Base-by-base conservation (phyloP, 2,888 invertebrate species). In the Temnothorax ravouxi region DNA sequence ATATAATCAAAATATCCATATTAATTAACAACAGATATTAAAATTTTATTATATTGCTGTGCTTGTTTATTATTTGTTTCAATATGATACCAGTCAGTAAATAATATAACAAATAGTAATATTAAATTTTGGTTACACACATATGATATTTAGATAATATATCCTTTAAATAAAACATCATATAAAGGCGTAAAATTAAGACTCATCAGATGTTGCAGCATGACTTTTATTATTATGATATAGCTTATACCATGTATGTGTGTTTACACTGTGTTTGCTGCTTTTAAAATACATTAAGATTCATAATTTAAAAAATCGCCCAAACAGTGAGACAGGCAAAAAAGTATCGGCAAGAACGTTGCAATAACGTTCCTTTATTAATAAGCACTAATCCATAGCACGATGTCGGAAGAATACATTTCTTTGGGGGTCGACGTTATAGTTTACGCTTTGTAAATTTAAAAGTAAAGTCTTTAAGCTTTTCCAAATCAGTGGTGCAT, bases 401-500 rank as follows among this genome's bases (percentile, higher is more conserved):
- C 3, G n/a, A 34, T 8, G 9, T 11, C 18, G 34, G 25, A 41
- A 66, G 52, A 41, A 64, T 4, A 64, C 11, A n/a, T 15, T 72
- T 84, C 85, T 38, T 83, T 85, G 85, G 84, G 87, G 88, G 84
- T 88, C 84, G 81, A 82, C 85, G 88, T 88, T 86, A 80, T 87
- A 85, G 85, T 84, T 72, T 84, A 86, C 86, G 85, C 84, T 87
- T 79, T 84, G 84, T 86, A 90, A 90, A 83, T 77, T 79, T 52
- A 77, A 82, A 85, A 86, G 89, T 87, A 90, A 88, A 62, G 77
- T 86, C 82, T 89, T 89, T 90, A 92, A 92, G 92, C 88, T 92
- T 90, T 93, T 93, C 93, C 93, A 86, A 91, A 88, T 90, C 93
- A 92, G 87, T 92, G 92, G 92, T 91, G 92, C 92, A 93, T 93